phyloP scores from a whole-genome alignment of 2,113 vertebrate genomes.

The Dipodomys ordii region DNA sequence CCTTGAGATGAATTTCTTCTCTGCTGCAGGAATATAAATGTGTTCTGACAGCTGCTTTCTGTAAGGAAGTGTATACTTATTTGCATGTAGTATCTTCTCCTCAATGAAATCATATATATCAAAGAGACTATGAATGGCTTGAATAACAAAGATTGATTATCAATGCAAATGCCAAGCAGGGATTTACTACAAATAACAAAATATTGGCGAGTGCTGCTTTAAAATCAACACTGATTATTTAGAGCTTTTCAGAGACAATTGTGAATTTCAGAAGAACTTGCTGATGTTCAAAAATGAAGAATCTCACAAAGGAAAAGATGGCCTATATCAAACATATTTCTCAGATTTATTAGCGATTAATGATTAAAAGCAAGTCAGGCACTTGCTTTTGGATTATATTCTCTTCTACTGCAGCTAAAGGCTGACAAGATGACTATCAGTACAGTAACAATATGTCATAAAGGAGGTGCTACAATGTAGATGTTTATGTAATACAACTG shows the following conservation, averaged over 20 bases:
- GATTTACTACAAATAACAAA: constrained; percentile 70
- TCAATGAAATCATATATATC: constrained; percentile 66
- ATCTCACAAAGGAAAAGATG: constrained; percentile 36
- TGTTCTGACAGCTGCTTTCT: constrained; percentile 76
- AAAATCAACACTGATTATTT: constrained; percentile 63
- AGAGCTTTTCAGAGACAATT: constrained; percentile 48
- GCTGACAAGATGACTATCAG: constrained; percentile 74
- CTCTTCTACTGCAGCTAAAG: constrained; percentile 73
- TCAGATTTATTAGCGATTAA: constrained; percentile 76
- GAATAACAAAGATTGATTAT: constrained; percentile 72
- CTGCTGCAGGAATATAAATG: constrained; percentile 72
- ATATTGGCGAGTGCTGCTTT: constrained; percentile 56
- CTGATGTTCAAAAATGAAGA: constrained; percentile 34
- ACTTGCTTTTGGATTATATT: constrained; percentile 75
- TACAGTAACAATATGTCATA: constrained; percentile 37
- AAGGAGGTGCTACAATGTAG: constrained; percentile 23
- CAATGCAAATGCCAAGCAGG: constrained; percentile 55
- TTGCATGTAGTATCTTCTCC: constrained; percentile 63
- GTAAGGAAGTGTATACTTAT: constrained; percentile 54
- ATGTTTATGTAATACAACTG: neutral
- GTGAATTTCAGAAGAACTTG: constrained; percentile 48
- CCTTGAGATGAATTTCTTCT: constrained; percentile 79
- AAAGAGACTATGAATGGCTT: constrained; percentile 63
- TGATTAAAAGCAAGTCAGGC: constrained; percentile 68
- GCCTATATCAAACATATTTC: constrained; percentile 74